Evolutionary conservation across 2,113 vertebrate genomes (phyloP).

Genomic region (Cyprinodon tularosa): DNA sequence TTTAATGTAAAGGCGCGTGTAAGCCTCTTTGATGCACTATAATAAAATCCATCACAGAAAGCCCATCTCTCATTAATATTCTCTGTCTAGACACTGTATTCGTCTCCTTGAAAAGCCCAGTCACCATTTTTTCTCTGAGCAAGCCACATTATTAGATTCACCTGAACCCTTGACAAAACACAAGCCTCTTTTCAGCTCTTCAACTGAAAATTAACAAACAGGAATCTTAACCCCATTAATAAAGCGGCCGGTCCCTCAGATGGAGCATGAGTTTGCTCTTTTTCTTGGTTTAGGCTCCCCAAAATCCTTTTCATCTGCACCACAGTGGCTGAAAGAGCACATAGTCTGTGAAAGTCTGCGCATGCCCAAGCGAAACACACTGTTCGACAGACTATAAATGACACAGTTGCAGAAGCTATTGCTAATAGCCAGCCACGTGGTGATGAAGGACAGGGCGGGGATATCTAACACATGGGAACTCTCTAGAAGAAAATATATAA

Average conservation of each 20-base stretch:
- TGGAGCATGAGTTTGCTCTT: constrained; percentile 95
- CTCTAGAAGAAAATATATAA: constrained; percentile 96
- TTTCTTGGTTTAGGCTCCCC: constrained; percentile 90
- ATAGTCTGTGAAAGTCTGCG: constrained; percentile 93
- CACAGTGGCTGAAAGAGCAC: constrained; percentile 86
- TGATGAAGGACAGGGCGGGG: constrained; percentile 92
- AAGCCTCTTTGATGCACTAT: constrained; percentile 7
- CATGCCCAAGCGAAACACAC: constrained; percentile 95
- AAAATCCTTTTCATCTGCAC: constrained; percentile 85
- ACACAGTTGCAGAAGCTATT: constrained; percentile 99
- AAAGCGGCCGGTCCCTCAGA: constrained; percentile 74
- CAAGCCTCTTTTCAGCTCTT: constrained; percentile 7
- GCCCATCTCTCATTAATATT: constrained; percentile 16
- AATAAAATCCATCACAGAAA: constrained; percentile 18
- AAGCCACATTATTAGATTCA: constrained; percentile 41
- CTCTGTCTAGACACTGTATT: constrained; percentile 26
- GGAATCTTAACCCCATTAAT: constrained; percentile 13
- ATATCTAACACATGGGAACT: constrained; percentile 94
- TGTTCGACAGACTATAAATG: constrained; percentile 98
- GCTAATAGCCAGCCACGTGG: constrained; percentile 99
- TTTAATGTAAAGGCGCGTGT: constrained; percentile 27
- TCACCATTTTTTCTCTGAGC: constrained; percentile 23
- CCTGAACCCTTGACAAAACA: constrained; percentile 23
- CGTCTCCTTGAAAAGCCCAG: constrained; percentile 31
- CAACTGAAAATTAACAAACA: constrained; percentile 17